Evolutionary conservation across 2,113 vertebrate genomes (phyloP).

Genomic region (Ibidorhyncha struthersii): DNA sequence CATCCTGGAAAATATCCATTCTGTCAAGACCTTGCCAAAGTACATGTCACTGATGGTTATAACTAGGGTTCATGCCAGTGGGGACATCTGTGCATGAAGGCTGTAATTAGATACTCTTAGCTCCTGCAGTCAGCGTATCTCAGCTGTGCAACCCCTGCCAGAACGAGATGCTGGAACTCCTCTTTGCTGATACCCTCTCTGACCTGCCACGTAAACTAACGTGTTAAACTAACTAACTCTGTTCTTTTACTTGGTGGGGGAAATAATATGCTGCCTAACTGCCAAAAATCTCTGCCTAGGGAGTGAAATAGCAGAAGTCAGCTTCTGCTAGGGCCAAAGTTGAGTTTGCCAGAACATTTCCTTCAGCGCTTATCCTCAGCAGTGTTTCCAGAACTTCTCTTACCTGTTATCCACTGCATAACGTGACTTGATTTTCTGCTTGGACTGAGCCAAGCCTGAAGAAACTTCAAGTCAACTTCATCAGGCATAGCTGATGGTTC

Average conservation of each 20-base stretch:
- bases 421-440: not conserved
- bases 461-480: not conserved
- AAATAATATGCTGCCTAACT: not conserved
- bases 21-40: not conserved
- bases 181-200: not conserved
- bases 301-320: not conserved
- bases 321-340: not conserved
- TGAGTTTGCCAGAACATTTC: not conserved
- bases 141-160: not conserved
- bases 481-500: not conserved
- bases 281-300: not conserved
- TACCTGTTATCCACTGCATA: not conserved
- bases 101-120: not conserved
- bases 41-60: not conserved
- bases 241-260: not conserved
- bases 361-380: not conserved
- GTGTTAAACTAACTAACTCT: too few species aligned
- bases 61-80: not conserved
- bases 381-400: not conserved
- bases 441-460: not conserved
- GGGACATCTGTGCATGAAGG: slow-evolving; percentile 5
- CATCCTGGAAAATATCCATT: not conserved
- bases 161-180: not conserved
- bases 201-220: not conserved
- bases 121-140: not conserved